These are phyloP conservation scores for Tiaroga cobitis DNA, from an alignment of 2,797 vertebrate species.

Conservation along the genomic window DNA sequence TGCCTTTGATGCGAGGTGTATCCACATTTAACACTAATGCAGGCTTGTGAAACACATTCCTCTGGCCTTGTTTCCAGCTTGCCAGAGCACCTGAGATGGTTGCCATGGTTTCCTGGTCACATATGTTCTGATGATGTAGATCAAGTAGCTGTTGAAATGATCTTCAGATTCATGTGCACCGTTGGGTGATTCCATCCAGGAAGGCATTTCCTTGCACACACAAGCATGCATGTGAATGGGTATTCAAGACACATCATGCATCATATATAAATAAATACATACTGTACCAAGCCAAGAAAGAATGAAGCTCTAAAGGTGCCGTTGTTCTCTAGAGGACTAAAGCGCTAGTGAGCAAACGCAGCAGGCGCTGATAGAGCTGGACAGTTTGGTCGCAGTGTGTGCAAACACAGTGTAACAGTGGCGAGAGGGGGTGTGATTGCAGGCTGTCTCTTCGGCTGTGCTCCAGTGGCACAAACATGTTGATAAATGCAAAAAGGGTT, in stretches of 20 bases:
- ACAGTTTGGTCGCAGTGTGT: slow-evolving; percentile 24
- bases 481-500: not conserved
- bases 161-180: slow-evolving; percentile 34
- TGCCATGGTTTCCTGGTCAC: slow-evolving; percentile 54
- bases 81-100: slow-evolving; percentile 44
- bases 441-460: slow-evolving; percentile 27
- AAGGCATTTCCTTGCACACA: not conserved
- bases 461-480: slow-evolving; percentile 7
- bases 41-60: slow-evolving; percentile 34
- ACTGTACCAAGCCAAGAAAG: not conserved
- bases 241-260: not conserved
- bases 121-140: slow-evolving; percentile 41
- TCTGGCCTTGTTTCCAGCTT: slow-evolving; percentile 47
- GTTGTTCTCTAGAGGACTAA: not conserved
- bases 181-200: not conserved
- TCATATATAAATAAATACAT: slow-evolving; percentile 1
- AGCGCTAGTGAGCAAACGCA: not conserved
- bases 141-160: slow-evolving; percentile 37
- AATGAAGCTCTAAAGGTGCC: not conserved
- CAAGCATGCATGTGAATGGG: not conserved
- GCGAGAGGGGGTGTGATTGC: slow-evolving; percentile 25
- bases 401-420: slow-evolving; percentile 26
- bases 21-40: slow-evolving; percentile 24
- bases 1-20: slow-evolving; percentile 11
- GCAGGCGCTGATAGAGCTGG: not conserved